Percentiles rank a stretch among this genome's conserved stretches.
Evolutionary conservation across 2,113 vertebrate species (phyloP).

Genomic region (Oreochromis niloticus): DNA sequence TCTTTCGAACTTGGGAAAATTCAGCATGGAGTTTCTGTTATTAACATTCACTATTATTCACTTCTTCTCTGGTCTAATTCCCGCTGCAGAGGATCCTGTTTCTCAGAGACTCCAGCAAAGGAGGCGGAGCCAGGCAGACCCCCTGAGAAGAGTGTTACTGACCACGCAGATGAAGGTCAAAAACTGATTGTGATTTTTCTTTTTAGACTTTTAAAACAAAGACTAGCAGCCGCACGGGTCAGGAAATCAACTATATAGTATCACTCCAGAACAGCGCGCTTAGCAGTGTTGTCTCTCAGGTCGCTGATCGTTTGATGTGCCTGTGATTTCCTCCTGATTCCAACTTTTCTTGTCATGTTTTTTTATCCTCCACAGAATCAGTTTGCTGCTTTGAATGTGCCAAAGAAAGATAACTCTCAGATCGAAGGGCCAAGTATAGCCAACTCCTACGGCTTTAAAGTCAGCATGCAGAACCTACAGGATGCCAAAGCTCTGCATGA

Average conservation of each 20-base stretch:
- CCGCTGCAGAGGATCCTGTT: constrained; percentile 66
- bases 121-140: constrained; percentile 72
- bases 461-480: constrained; percentile 93
- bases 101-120: constrained; percentile 77
- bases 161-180: constrained; percentile 89
- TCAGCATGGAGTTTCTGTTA: neutral
- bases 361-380: constrained; percentile 78
- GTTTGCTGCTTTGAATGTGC: constrained; percentile 78
- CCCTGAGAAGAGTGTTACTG: constrained; percentile 83
- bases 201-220: neutral
- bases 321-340: neutral
- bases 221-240: neutral
- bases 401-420: constrained; percentile 87
- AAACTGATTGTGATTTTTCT: neutral
- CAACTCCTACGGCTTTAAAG: constrained; percentile 95
- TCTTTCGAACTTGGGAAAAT: neutral
- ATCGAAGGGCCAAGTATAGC: constrained; percentile 94
- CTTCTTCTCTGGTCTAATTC: neutral
- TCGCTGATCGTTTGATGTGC: neutral
- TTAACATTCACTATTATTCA: neutral
- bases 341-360: neutral
- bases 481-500: constrained; percentile 97
- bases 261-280: neutral
- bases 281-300: neutral
- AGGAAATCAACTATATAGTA: neutral